phyloP scores from a whole-genome alignment of 2,113 vertebrate species.

The Bos taurus region ARS-UCD2.0 NC_037356.1:40042001-40042500 shows the following conservation, averaged over 20 bases:
- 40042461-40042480: neutral
- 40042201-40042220: conserved; percentile 64
- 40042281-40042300: neutral
- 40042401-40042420: neutral
- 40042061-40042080: conserved; percentile 21
- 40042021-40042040: neutral
- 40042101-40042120: neutral
- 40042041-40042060: neutral
- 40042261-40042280: neutral
- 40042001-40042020: neutral
- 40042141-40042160: neutral
- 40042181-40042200: conserved; percentile 46
- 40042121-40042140: neutral
- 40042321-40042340: neutral
- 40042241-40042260: conserved; percentile 18
- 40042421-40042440: neutral
- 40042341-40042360: neutral
- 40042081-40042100: conserved; percentile 17
- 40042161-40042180: conserved; percentile 14
- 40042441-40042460: neutral
- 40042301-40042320: neutral
- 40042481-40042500: rapidly evolving
- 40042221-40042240: neutral
- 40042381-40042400: neutral
- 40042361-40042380: neutral